These are phyloP conservation scores for Siphamia tubifer DNA, from an alignment of 2,113 vertebrate species.

Conservation along the genomic window DNA sequence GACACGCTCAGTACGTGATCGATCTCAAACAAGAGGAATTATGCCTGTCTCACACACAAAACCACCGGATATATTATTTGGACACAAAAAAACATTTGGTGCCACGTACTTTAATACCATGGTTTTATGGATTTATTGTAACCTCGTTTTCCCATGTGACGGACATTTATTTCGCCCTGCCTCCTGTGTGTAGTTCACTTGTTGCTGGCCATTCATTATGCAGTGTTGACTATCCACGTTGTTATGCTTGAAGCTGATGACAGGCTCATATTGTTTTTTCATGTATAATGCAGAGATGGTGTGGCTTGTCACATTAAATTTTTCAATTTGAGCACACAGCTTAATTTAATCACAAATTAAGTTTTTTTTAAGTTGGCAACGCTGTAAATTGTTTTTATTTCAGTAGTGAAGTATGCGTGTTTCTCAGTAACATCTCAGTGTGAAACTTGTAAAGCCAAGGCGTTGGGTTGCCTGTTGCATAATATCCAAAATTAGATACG, in stretches of 20 bases:
- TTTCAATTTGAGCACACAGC: background rate
- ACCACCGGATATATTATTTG: accelerated
- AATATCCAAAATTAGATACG: conserved; percentile 11
- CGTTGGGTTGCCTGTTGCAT: conserved; percentile 5
- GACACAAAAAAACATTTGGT: accelerated
- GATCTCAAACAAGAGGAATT: conserved; percentile 7
- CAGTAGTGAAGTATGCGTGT: background rate
- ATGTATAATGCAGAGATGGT: background rate
- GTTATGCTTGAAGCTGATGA: conserved; percentile 25
- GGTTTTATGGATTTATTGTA: background rate
- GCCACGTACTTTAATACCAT: background rate
- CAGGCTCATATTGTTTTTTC: background rate
- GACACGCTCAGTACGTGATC: conserved; percentile 26
- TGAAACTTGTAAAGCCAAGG: background rate
- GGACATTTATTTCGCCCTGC: background rate
- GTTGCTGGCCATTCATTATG: conserved; percentile 63
- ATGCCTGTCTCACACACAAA: background rate
- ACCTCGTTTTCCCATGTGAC: background rate
- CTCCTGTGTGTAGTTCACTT: conserved; percentile 50
- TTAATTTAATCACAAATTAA: background rate
- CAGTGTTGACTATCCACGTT: conserved; percentile 42
- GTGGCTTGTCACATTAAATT: background rate
- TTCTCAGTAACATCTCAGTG: background rate
- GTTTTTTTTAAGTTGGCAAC: background rate
- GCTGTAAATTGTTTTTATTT: background rate